Base-by-base conservation (phyloP, 2,113 vertebrate species). In the Lethenteron reissneri region DNA sequence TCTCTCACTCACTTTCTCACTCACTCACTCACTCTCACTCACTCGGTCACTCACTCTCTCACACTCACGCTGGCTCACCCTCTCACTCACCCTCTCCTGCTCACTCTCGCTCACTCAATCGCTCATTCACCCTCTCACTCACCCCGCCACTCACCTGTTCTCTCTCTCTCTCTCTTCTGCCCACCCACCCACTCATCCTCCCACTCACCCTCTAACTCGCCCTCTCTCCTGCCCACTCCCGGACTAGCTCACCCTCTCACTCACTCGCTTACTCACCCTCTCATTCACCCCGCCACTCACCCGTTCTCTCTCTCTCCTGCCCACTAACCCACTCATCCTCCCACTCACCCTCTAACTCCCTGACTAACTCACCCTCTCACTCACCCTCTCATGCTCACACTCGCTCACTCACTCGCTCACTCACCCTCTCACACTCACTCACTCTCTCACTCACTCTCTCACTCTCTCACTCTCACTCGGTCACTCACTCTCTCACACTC, bases 31-130 rank as follows among this genome's bases (percentile, higher is more conserved):
- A 21, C 69, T 8, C 69, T 11, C 2, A 3, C 69, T 11, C 69
- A 11, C 69, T 70, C 69, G 19, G 17, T 70, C 69, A 11, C 69
- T 11, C 69, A 11, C 69, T 70, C 69, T 70, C 69, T 70, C 69
- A 8, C 69, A 21, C 69, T 11, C 10, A 3, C 69, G 8, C 69
- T 11, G 4, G 8, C 69, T 70, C 69, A 21, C 9, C 3, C 10
- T 11, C 69, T 3, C 69, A 21, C 10, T 70, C 69, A 21, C 69
- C 11, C 69, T 9, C 68, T 2, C 9, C 10, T 25, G 17, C 69
- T 11, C 69, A 56, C 69, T 70, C 69, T 69, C 68, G 11, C 8
- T 11, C 9, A 12, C 69, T 70, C 10, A 21, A 9, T 2, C 69
- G 11, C 69, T 70, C 69, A 12, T 2, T 11, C 69, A 12, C 69